phyloP scores from a whole-genome alignment of 1,140 invertebrate species.

The Heliothis virescens region DNA sequence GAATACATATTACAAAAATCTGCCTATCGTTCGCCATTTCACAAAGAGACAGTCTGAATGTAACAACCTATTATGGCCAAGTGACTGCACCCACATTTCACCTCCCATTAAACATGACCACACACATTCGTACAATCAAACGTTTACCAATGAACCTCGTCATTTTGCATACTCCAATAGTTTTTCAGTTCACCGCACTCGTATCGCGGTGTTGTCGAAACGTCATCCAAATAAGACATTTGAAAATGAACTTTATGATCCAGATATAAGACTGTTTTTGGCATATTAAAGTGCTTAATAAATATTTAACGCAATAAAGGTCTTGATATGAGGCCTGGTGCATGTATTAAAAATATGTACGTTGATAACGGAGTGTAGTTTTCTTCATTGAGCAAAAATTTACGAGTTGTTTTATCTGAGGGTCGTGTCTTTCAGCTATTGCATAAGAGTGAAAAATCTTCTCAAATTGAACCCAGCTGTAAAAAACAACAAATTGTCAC shows the following conservation, averaged over 20 bases:
- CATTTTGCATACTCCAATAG: constrained; percentile 15
- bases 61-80: too few relatives aligned
- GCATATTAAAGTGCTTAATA: neutral
- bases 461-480: too few relatives aligned
- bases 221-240: neutral
- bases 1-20: too few relatives aligned
- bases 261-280: neutral
- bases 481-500: too few relatives aligned
- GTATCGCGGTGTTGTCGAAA: constrained; percentile 4
- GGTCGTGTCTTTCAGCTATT: too few relatives aligned
- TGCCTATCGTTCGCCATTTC: too few relatives aligned
- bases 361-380: neutral
- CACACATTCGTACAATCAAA: neutral
- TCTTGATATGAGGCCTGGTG: neutral
- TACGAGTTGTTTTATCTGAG: too few relatives aligned
- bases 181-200: constrained; percentile 16
- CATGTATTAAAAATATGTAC: neutral
- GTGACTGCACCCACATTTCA: neutral
- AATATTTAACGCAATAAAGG: constrained; percentile 22
- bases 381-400: neutral
- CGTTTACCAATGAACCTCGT: constrained; percentile 22
- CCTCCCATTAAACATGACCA: neutral
- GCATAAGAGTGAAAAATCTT: too few relatives aligned
- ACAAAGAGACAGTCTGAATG: too few relatives aligned
- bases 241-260: neutral